Evolutionary conservation across 2,113 vertebrate species (phyloP).

Genomic region (Grus americana): DNA sequence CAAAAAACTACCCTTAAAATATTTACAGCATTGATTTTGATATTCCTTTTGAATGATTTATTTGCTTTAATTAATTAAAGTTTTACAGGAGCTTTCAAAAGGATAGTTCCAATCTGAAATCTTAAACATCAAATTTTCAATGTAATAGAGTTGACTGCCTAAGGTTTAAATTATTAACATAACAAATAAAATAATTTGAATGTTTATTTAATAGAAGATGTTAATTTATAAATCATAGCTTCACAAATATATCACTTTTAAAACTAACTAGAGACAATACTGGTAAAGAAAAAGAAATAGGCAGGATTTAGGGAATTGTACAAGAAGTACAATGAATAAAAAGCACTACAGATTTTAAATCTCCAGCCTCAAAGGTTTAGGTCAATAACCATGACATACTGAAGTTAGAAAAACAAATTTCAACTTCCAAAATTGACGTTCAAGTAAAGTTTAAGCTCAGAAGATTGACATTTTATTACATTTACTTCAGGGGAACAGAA

Average conservation of each 20-base stretch:
- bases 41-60: not conserved
- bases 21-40: not conserved
- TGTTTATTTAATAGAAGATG: not conserved
- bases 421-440: not conserved
- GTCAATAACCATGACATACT: not conserved
- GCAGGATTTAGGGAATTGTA: not conserved
- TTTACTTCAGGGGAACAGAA: constrained; percentile 20
- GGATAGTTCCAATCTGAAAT: not conserved
- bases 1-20: not conserved
- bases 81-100: not conserved
- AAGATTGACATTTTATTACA: constrained; percentile 22
- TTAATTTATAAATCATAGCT: not conserved
- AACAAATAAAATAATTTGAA: not conserved
- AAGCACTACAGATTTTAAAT: not conserved
- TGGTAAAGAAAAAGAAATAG: not conserved
- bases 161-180: not conserved
- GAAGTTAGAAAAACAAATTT: not conserved
- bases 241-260: not conserved
- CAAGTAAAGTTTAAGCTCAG: not conserved
- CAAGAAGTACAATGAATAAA: not conserved
- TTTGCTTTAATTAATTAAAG: not conserved
- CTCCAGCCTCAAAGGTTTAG: not conserved
- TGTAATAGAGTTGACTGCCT: not conserved
- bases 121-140: not conserved
- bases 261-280: not conserved